phyloP scores from a whole-genome alignment of 1,140 invertebrate species.

The Pseudomyrmex pallidus region DNA sequence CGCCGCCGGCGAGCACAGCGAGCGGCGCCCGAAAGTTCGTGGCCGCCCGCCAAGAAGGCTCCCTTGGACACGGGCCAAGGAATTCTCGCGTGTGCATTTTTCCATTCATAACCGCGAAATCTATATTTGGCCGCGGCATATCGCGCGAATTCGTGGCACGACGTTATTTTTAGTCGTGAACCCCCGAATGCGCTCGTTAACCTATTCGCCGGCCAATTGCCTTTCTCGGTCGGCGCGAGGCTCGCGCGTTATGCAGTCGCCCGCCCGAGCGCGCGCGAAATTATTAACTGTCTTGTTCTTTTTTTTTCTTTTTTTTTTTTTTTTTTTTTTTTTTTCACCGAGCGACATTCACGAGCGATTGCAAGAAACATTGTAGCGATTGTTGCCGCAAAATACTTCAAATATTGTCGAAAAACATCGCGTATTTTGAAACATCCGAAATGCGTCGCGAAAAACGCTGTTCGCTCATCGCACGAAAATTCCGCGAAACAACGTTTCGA shows the following conservation, averaged over 20 bases:
- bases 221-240: conserved; percentile 27
- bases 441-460: not conserved
- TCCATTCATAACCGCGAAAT: conserved; percentile 82
- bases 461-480: not conserved
- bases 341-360: not conserved
- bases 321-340: not conserved
- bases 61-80: conserved; percentile 74
- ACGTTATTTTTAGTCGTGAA: conserved; percentile 72
- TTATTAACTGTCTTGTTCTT: not conserved
- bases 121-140: conserved; percentile 74
- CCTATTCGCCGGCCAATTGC: conserved; percentile 48
- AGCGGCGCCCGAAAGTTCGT: conserved; percentile 72
- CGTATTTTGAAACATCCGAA: not conserved
- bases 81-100: conserved; percentile 80
- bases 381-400: no score
- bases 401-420: not conserved
- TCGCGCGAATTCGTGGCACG: conserved; percentile 73
- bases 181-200: conserved; percentile 57
- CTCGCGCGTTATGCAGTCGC: conserved; percentile 7
- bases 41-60: conserved; percentile 75
- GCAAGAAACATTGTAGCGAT: not conserved
- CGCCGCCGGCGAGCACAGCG: no score
- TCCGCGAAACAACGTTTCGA: not conserved
- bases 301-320: not conserved
- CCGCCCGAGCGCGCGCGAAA: no score